These are phyloP conservation scores for Ophioninae sp. DNA, from an alignment of 2,888 invertebrate genomes.

Conservation along the genomic window DNA sequence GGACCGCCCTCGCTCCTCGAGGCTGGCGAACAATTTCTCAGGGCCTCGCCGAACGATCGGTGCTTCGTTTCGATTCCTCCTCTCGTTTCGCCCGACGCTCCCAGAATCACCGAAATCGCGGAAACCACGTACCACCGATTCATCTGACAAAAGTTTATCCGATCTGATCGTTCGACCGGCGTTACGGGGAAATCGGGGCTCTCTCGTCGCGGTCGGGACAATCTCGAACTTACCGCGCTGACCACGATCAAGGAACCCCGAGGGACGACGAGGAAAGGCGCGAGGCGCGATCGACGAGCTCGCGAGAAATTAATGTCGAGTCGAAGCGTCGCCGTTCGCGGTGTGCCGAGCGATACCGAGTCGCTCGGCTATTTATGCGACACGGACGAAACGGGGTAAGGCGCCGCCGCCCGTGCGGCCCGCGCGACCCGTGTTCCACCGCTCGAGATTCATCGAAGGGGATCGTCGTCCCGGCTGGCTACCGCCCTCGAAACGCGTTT, in stretches of 20 bases:
- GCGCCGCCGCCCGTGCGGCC: conserved; percentile 67
- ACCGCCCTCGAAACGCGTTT: conserved; percentile 75
- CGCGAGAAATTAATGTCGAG: conserved; percentile 23
- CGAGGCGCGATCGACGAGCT: neutral
- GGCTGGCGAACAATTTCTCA: conserved; percentile 72
- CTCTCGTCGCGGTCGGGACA: no score
- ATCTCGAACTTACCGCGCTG: neutral
- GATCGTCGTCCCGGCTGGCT: conserved; percentile 70
- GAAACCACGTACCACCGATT: conserved; percentile 62
- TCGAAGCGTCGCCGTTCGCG: conserved; percentile 21
- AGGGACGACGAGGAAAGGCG: conserved; percentile 9
- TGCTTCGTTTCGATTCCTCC: conserved; percentile 66
- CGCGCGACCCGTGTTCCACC: conserved; percentile 62
- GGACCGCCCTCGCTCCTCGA: conserved; percentile 64
- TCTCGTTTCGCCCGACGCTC: conserved; percentile 42
- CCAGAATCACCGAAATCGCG: conserved; percentile 62
- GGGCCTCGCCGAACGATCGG: conserved; percentile 68
- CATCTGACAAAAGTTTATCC: conserved; percentile 68
- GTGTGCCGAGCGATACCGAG: conserved; percentile 53
- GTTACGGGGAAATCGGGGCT: no score
- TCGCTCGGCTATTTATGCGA: conserved; percentile 72
- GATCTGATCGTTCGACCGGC: no score
- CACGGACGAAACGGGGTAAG: conserved; percentile 73
- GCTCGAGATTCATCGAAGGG: conserved; percentile 72
- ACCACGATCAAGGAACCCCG: no score